Evolutionary conservation across 2,797 vertebrate genomes (phyloP), one percentile per base, ranked within the genome.

Genomic region (Rhynchotus rufescens): DNA sequence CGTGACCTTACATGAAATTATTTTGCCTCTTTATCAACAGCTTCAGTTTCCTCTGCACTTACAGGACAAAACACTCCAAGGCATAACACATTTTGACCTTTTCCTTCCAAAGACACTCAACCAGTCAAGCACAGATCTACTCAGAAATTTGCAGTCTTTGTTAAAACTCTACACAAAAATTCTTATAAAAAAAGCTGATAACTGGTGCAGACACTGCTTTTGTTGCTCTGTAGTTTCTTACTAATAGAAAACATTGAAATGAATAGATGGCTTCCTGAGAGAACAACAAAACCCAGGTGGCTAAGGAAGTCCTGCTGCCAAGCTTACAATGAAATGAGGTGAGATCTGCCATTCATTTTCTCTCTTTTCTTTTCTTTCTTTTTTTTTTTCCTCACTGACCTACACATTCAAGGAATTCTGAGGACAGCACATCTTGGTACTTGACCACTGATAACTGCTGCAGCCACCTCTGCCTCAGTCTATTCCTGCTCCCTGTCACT

Each of bases 231-330:
- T 72, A 22, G 38, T 80, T 72, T 30, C 10, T n/a, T 30, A 5
- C 8, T 57, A n/a, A 68, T 76, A 67, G 5, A 54, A 79, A 80
- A 71, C 28, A 47, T 1, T 38, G 32, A 13, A 3, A 2, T 25
- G 12, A 74, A 14, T 26, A 42, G 36, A 23, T 4, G 12, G 5
- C 4, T 78, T 30, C 6, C 56, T 28, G 7, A 56, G 73, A 36
- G 44, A 66, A 12, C 15, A 69, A 86, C 45, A 26, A 66, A 69
- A 66, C 0, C 42, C 64, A n/a, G 15, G 0, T 1, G 4, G 3
- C 17, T 34, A 40, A 84, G 30, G 20, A n/a, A 77, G 17, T 44
- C 34, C 21, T 10, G 16, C 45, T 57, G 34, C 49, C 40, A 17
- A 67, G 42, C 4, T 59, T 30, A 25, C 0, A 4, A 57, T 2